Evolutionary conservation across 2,797 vertebrate species (phyloP), one percentile per base, ranked within the genome.

Genomic region (Crenichthys baileyi): DNA sequence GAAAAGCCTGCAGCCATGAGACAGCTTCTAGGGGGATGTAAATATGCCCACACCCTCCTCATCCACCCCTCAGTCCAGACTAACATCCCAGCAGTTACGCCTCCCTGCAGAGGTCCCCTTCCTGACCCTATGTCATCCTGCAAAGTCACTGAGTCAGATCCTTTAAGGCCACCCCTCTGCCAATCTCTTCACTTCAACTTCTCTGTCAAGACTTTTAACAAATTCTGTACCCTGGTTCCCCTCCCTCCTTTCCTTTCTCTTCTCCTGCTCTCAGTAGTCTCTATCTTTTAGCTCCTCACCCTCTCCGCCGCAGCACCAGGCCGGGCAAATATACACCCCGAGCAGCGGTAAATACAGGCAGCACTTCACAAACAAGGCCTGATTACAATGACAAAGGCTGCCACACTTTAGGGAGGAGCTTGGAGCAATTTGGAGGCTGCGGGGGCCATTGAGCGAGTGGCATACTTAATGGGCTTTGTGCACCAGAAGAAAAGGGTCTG

Each of bases 371-470:
- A 94, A 94, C 94, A 95, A 91, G 91, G 92, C 94, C 95, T 95
- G 95, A 96, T 97, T 97, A 96, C 95, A 97, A 97, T 97, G 95
- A 98, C 97, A 97, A 97, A 97, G 94, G 93, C 95, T 90, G 96
- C 96, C 97, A 97, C 97, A 97, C 97, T 97, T 97, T 95, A 93
- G 97, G 97, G 97, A 96, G 97, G 96, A 96, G 97, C 96, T 94
- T 95, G 92, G 92, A 94, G 95, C 95, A 95, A 93, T 96, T 95
- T 93, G 93, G 94, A 95, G 96, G 94, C 96, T 95, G 96, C 88
- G 90, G 95, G 95, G 92, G 94, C 96, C 96, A 96, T 96, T 96
- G 96, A 96, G 95, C 95, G 94, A 96, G 96, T 92, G 95, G 94
- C 95, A 96, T 95, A 95, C 95, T 97, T 97, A 97, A 97, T 97